These are phyloP conservation scores for Seriola dumerili DNA, from an alignment of 2,113 vertebrate species.

Conservation along the genomic window DNA sequence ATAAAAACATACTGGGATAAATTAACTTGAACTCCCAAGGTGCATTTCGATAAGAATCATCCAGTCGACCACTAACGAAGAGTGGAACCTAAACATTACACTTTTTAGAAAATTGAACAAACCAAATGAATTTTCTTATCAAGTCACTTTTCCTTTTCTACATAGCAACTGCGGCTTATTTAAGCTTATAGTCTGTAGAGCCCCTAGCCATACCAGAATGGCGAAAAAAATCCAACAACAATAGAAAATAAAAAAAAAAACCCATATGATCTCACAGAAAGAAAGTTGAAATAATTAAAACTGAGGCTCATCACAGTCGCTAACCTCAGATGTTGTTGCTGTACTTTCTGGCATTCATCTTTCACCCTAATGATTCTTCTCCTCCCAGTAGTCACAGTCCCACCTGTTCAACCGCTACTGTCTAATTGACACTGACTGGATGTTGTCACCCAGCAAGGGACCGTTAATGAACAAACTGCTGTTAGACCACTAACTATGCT, in stretches of 20 bases:
- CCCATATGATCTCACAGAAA: not conserved
- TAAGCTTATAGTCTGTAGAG: not conserved
- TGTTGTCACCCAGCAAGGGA: constrained; percentile 72
- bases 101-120: not conserved
- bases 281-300: not conserved
- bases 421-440: constrained; percentile 77
- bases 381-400: constrained; percentile 55
- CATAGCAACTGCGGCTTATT: not conserved
- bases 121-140: no score
- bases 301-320: not conserved
- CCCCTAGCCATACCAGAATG: not conserved
- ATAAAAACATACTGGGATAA: not conserved
- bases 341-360: constrained; percentile 40
- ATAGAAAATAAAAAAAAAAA: not conserved
- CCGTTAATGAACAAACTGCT: constrained; percentile 78
- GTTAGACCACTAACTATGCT: constrained; percentile 62
- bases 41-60: not conserved
- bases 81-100: not conserved
- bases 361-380: constrained; percentile 63
- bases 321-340: constrained; percentile 30
- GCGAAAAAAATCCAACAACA: not conserved
- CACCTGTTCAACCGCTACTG: constrained; percentile 64
- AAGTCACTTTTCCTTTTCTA: not conserved
- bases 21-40: not conserved
- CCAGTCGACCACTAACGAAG: no score